Evolutionary conservation across 2,797 vertebrate species (phyloP), one percentile per base, ranked within the genome.

Genomic region (Hyperoplus immaculatus): DNA sequence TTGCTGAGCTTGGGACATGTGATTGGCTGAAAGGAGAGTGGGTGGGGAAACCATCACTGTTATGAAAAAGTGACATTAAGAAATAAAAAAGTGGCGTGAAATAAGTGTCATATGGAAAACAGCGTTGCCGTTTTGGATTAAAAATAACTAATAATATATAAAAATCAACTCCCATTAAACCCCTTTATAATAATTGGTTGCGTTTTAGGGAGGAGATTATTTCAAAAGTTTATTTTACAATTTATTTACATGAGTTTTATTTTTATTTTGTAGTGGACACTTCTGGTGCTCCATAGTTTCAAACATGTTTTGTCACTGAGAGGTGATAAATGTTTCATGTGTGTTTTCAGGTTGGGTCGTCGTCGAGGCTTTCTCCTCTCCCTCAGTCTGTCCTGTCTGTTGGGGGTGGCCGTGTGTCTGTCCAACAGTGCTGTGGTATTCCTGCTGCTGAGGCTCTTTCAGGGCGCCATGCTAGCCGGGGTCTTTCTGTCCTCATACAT

Each of bases 401-500:
- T 95, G 6, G 97, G 97, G 0, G 84, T 94, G 0, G 50, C 87
- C 0, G 87, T 96, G 84, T 95, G 96, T 0, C 81, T 99, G 81
- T 95, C 96, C 0, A 78, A 87, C 80, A 89, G 89, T 1, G 93
- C 93, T 0, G 36, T 92, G 10, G 87, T 88, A 72, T 95, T 97
- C 13, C 92, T 97, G 70, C 72, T 95, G 29, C 87, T 96, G 0
- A 93, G 95, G 36, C 93, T 97, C 72, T 91, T 91, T 49, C 96
- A 96, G 0, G 96, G 96, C 9, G 83, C 90, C 0, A 69, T 86
- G 13, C 93, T 97, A 68, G 96, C 96, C 0, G 97, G 97, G 0
- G 93, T 96, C 45, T 95, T 96, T 83, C 72, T 99, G 0, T 92
- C 96, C 46, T 95, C 97, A 1, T 98, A 96, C 4, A 91, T 98